Conservation (phyloP, 1,140 invertebrate species). For the Cyphomyrmex costatus region DNA sequence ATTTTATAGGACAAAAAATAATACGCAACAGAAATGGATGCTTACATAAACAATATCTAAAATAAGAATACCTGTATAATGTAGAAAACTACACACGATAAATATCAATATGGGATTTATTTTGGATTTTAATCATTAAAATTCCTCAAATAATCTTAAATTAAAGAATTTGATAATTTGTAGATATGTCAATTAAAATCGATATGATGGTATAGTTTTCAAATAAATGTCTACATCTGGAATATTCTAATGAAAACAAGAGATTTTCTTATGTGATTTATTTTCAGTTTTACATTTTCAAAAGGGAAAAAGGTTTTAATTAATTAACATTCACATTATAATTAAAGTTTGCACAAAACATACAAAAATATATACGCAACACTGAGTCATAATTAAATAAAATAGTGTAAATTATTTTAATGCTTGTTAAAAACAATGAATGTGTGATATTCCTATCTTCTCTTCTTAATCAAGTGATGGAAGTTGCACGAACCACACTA, state of each 20-base stretch:
- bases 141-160: not conserved
- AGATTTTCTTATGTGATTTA: not conserved
- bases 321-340: not conserved
- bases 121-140: not conserved
- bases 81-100: not conserved
- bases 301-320: not conserved
- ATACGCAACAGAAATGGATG: not conserved
- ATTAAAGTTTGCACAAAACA: not conserved
- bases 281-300: not conserved
- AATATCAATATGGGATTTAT: not conserved
- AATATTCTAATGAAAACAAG: not conserved
- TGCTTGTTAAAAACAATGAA: not conserved
- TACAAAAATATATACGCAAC: not conserved
- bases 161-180: not conserved
- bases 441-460: not conserved
- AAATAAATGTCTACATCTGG: not conserved
- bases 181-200: not conserved
- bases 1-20: constrained; percentile 2
- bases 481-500: not conserved
- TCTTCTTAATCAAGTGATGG: not conserved
- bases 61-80: not conserved
- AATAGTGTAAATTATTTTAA: not conserved
- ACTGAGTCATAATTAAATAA: not conserved
- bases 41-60: not conserved
- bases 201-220: not conserved